Evolutionary conservation across 2,797 vertebrate genomes (phyloP), one percentile per base, ranked within the genome.

Genomic region (Meriones psammophilus): DNA sequence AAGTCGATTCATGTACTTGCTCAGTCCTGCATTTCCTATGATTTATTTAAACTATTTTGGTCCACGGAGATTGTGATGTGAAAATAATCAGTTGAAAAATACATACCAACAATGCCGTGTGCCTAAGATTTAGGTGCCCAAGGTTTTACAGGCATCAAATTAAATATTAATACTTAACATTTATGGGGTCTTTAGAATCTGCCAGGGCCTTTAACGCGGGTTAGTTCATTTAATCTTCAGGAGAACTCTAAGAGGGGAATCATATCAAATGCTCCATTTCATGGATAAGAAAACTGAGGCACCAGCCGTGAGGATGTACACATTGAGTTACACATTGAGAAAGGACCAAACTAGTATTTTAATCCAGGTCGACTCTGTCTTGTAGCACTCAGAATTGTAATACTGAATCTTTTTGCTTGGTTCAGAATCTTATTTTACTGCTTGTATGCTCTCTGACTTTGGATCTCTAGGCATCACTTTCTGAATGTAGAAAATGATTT

Each of bases 81-180:
- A 98, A 96, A 93, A 39, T 50, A 96, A 84, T 93, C 42, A 87
- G 77, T 17, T n/a, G 46, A 77, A 92, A 96, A 95, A 81, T 96
- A 50, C n/a, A n/a, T 71, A 88, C 36, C 73, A 93, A 80, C 15
- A 81, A 68, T 42, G 84, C 46, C 90, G 33, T 81, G 71, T 62
- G 22, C 2, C 9, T 84, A 83, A 80, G 64, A 81, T 86, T 93
- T 90, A 88, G 93, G 42, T 86, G 77, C 60, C 30, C 17, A 60
- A 30, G 42, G 10, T 73, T 81, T 46, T 36, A 86, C n/a, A 79
- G 68, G 46, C 24, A 88, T 77, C 88, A 86, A 36, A 96, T 94
- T 84, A 95, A 89, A 89, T 92, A 88, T 88, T 87, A 94, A 94
- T 66, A 64, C 66, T 94, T 91, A 85, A 93, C 36, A 93, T 91